These are phyloP conservation scores for Pyrrhosoma nymphula DNA, from an alignment of 2,888 invertebrate species.

Conservation along the genomic window DNA sequence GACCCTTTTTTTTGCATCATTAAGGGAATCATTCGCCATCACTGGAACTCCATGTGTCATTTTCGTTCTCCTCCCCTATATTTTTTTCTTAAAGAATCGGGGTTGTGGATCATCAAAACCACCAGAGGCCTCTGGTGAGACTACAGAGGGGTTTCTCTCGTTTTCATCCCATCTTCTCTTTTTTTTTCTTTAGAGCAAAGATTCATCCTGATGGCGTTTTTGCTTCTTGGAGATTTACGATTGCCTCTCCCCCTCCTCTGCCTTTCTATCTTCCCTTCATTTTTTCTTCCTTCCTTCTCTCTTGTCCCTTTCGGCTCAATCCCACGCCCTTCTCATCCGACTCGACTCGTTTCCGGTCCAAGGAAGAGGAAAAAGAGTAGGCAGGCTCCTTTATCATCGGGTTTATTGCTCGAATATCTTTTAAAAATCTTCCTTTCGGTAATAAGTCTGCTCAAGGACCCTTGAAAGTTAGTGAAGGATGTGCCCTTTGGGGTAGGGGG, in stretches of 20 bases:
- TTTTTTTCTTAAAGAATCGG: neutral
- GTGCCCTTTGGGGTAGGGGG: too few species aligned
- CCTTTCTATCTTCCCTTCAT: neutral
- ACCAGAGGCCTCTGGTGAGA: neutral
- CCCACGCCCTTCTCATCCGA: neutral
- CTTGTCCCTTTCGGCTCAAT: neutral
- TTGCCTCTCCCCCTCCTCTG: neutral
- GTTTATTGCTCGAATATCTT: neutral
- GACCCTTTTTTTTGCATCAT: neutral
- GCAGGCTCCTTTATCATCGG: neutral
- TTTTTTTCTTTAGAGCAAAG: neutral
- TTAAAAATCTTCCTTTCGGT: neutral
- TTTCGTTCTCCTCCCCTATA: neutral
- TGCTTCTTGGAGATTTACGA: slow-evolving; percentile 14
- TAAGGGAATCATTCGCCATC: neutral
- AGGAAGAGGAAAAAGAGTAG: neutral
- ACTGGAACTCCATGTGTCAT: neutral
- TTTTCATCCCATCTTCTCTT: neutral
- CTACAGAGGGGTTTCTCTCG: neutral
- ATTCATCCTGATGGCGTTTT: neutral
- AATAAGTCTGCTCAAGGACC: neutral
- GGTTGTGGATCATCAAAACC: neutral
- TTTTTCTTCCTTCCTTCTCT: neutral
- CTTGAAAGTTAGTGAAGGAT: neutral
- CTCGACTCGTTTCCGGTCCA: neutral